Base-by-base conservation (phyloP, 1,140 invertebrate species). In the Drosophila simulans region DNA sequence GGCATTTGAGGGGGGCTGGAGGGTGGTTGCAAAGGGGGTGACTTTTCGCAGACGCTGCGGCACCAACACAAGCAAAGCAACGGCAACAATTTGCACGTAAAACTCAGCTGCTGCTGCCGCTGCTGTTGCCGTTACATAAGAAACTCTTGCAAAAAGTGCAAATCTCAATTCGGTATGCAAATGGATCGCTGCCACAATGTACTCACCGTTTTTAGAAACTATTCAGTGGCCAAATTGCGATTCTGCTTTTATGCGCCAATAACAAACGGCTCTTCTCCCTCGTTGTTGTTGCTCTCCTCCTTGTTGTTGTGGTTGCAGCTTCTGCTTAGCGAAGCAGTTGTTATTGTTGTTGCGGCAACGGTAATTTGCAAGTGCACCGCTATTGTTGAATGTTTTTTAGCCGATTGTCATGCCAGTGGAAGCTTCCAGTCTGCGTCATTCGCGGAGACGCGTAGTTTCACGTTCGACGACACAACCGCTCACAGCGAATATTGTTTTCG, bases 51-150 rank as follows among this genome's bases (percentile, higher is more conserved):
- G 63, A 65, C 54, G 54, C 22, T 39, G 35, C 60, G 40, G 39
- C 49, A 42, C 45, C 63, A 35, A 59, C 57, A 40, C 45, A 54
- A 40, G 20, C 31, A 40, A 57, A 31, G 35, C 27, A 27, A 43
- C 12, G 15, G 15, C 49, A 75, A 75, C 71, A 75, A 75, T 42
- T 65, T 56, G 72, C 71, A 52, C 72, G 63, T 75, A 75, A 75
- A 74, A 74, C 39, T 72, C 40, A 27, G 58, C 37, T 35, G 25
- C 70, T 35, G 59, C 12, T 37, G 35, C 35, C 12, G 12, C 35
- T 39, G 37, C 37, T 39, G 37, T 13, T 39, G 37, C 12, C 58
- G 64, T 75, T 75, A 75, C 62, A 74, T 75, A 75, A 75, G 72
- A 34, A 37, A 37, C 52, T 40, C 57, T 42, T 54, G 51, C 45